These are phyloP conservation scores for Sesia bembeciformis DNA, from an alignment of 2,888 invertebrate genomes.

Conservation along the genomic window DNA sequence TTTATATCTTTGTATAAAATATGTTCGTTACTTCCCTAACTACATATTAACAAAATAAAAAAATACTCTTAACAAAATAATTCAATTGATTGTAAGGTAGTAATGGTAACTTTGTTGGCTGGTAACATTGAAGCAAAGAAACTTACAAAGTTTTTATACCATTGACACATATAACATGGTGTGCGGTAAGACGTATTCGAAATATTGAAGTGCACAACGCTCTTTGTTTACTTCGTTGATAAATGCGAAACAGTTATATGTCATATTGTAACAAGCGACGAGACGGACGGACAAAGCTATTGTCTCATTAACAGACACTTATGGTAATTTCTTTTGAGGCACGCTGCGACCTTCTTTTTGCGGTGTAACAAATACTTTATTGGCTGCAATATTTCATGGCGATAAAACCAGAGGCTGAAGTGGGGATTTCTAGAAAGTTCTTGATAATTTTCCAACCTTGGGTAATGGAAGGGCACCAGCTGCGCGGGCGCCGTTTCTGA, in stretches of 20 bases:
- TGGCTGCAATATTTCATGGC: constrained; percentile 35
- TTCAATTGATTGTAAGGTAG: too few species aligned
- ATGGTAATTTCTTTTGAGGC: constrained; percentile 68
- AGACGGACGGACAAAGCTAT: constrained; percentile 65
- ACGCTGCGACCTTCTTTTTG: constrained; percentile 42
- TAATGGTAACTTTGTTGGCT: too few species aligned
- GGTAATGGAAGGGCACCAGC: constrained; percentile 3
- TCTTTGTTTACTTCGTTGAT: too few species aligned
- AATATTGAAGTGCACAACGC: too few species aligned
- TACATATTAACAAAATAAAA: too few species aligned
- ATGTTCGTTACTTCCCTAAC: too few species aligned
- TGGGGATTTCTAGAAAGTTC: neutral
- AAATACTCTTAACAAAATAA: too few species aligned
- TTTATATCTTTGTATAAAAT: too few species aligned
- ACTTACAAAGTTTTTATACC: too few species aligned
- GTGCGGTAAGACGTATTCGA: too few species aligned
- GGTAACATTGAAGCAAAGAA: too few species aligned
- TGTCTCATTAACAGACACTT: constrained; percentile 61
- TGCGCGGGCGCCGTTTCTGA: constrained; percentile 42
- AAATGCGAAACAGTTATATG: constrained; percentile 34
- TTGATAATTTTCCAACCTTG: neutral
- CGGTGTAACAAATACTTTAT: constrained; percentile 44
- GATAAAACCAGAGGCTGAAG: neutral
- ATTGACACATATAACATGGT: too few species aligned
- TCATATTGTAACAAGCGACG: constrained; percentile 27